phyloP scores from a whole-genome alignment of 2,113 vertebrate species.

The Anarhynchus alexandrinus region DNA sequence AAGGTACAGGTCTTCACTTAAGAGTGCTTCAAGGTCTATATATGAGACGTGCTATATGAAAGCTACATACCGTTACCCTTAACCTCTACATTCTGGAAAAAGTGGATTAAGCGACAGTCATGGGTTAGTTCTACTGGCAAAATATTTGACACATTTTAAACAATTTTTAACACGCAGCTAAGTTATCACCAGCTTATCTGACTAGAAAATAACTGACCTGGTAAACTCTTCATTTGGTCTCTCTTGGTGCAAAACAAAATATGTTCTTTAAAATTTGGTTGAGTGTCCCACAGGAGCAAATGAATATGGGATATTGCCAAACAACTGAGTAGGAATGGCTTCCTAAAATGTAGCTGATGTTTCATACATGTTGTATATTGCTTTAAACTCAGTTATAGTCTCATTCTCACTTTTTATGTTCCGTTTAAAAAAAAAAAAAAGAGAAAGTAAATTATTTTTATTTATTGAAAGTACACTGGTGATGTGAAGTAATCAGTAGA shows the following conservation, averaged over 20 bases:
- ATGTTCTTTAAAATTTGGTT: not conserved
- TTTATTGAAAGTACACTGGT: not conserved
- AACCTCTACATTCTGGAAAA: not conserved
- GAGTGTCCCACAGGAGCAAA: not conserved
- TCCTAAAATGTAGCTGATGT: not conserved
- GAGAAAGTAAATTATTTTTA: not conserved
- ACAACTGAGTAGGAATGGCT: not conserved
- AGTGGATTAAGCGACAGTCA: not conserved
- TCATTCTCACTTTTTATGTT: not conserved
- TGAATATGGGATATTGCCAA: not conserved
- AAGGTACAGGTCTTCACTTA: not conserved
- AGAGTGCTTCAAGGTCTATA: not conserved
- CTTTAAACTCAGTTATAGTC: not conserved
- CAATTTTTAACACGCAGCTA: not conserved
- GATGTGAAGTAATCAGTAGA: not conserved
- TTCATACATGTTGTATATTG: not conserved
- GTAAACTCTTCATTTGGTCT: not conserved
- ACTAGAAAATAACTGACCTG: not conserved
- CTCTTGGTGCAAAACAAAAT: not conserved
- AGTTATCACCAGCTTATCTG: not conserved
- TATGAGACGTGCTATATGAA: not conserved
- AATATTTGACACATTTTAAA: not conserved
- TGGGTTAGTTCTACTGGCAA: not conserved
- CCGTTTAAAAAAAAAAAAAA: not conserved
- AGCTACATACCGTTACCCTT: not conserved